Percentiles rank a stretch among this genome's conserved stretches.
These are phyloP conservation scores for Chaetura pelagica DNA, from an alignment of 2,113 vertebrate genomes.

Conservation along the genomic window DNA sequence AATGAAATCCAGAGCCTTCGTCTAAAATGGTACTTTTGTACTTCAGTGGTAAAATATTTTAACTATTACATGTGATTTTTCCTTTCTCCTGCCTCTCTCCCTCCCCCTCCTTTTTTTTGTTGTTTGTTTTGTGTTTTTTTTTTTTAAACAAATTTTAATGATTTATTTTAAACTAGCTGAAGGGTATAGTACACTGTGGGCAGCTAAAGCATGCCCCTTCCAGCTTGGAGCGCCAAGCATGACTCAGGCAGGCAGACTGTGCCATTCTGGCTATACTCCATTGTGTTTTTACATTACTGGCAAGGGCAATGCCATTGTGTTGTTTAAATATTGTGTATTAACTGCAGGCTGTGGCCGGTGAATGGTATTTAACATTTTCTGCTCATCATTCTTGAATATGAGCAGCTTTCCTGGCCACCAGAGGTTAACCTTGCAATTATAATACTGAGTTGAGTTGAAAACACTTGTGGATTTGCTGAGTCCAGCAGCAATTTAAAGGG, in stretches of 20 bases:
- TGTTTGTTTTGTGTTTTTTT: too few species aligned
- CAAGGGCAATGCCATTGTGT: slow-evolving; percentile 66
- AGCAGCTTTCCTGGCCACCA: background rate
- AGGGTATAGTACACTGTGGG: slow-evolving; percentile 6
- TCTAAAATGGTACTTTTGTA: slow-evolving; percentile 25
- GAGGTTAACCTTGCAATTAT: slow-evolving; percentile 29
- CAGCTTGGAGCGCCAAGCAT: slow-evolving; percentile 11
- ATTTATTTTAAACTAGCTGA: slow-evolving; percentile 27
- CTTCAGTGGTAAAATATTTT: slow-evolving; percentile 53
- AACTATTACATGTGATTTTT: slow-evolving; percentile 6
- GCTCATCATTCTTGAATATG: slow-evolving; percentile 2
- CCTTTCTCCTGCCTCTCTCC: background rate
- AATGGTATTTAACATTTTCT: slow-evolving; percentile 46
- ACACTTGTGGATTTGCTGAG: background rate
- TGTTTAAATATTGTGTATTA: slow-evolving; percentile 66
- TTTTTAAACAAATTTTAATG: background rate
- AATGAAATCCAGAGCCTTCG: slow-evolving; percentile 68
- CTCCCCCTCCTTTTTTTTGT: fast-evolving
- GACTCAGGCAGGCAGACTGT: slow-evolving; percentile 52
- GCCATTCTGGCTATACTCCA: slow-evolving; percentile 54
- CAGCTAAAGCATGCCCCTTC: slow-evolving; percentile 25
- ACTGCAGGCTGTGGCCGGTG: slow-evolving; percentile 47
- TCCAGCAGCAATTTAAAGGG: background rate
- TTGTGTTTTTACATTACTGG: slow-evolving; percentile 61
- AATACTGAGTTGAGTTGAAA: background rate